Base-by-base conservation (phyloP, 2,797 vertebrate species). In the Clarias laeviceps region DNA sequence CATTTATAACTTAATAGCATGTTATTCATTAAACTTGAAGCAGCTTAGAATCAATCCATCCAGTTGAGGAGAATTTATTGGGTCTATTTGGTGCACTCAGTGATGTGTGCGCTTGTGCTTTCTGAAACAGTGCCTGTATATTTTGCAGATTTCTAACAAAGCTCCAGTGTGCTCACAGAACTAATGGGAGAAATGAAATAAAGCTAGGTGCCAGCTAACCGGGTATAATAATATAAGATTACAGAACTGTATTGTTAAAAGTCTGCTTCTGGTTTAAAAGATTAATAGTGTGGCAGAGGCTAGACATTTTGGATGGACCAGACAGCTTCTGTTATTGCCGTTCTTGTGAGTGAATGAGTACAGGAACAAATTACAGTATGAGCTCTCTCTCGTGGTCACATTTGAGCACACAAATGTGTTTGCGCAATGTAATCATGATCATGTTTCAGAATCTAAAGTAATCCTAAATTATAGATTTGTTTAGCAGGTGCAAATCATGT, bases 151-250 rank as follows among this genome's bases (percentile, higher is more conserved):
- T 68, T 85, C 88, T 85, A 69, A 88, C 86, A 91, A 88, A 93
- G 89, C 86, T 84, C 82, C 82, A 83, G 89, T 91, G 80, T 93
- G 88, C 91, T 94, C 88, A 54, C 56, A 84, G 68, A 88, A 85
- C 87, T 85, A 84, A 81, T 87, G 87, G 84, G 88, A 89, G 88
- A 88, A 88, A 91, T 84, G 83, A 84, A 86, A 82, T 82, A 80
- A 76, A 61, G 84, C 83, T 68, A 84, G 27, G 74, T 50, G 37
- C 85, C 81, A 86, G 87, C 85, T 88, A 91, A 91, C 84, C 89
- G 90, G 83, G 61, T 87, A 84, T 84, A 91, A 90, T 88, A 93
- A 90, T 91, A 92, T 90, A 91, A 90, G 90, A 90, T 90, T 84
- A 90, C 82, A 87, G 89, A 91, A 90, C 91, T 86, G 88, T 91